Evolutionary conservation across 2,113 vertebrate genomes (phyloP), one percentile per base, ranked within the genome.

Genomic region (Notiomystis cincta): DNA sequence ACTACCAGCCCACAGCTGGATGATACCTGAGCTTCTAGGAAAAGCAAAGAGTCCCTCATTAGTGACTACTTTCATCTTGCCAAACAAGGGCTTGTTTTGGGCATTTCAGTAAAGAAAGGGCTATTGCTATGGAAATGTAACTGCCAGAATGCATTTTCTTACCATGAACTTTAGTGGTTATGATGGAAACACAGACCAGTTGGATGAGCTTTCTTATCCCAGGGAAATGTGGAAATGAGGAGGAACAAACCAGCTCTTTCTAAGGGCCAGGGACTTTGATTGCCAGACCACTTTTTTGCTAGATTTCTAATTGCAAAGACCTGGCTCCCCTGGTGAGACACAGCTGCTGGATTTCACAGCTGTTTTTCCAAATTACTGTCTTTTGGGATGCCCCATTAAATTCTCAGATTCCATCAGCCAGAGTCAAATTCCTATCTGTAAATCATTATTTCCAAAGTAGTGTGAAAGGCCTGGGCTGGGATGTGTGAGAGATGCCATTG

Each of bases 291-390:
- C 66, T 82, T 88, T 47, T 72, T 87, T 4, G 1, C 9, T 61
- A 38, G 30, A 20, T 79, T 79, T 79, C 13, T 89, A 37, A 53
- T 79, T 79, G 35, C 23, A 56, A 76, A 53, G 81, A 69, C n/a
- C 40, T 72, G 45, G 50, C 30, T 94, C 33, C 28, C 33, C 33
- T 45, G 35, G 67, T 57, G 44, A 61, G 75, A 94, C 54, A 82
- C 62, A 93, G 82, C 70, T 91, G 87, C 67, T 72, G 58, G 37
- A 91, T 89, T 89, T 85, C 57, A 87, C 57, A 91, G 73, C n/a
- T 91, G 61, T 30, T 87, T 87, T 89, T 90, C 84, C 90, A 93
- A 89, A 58, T 25, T 18, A 48, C 9, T 21, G 24, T 65, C 84
- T 77, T 93, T 82, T 73, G 78, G 58, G 62, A 90, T 64, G 25